Conservation (phyloP, 2,113 vertebrate species). For the Regulus satrapa region DNA sequence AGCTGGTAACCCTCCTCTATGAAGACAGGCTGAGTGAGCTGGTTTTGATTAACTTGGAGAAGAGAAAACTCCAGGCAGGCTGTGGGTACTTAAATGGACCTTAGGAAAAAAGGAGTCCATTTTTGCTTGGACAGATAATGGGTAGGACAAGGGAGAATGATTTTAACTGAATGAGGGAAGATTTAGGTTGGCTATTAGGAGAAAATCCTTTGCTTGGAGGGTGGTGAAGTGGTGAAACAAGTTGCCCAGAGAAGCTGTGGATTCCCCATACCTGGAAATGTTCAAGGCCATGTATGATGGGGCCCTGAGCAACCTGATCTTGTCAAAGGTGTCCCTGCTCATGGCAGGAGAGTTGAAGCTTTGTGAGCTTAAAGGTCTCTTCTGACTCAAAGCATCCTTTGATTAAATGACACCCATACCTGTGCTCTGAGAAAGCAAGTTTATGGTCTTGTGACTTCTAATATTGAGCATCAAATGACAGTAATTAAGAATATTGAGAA, state of each 20-base stretch:
- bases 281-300: background rate
- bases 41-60: background rate
- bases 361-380: background rate
- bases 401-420: background rate
- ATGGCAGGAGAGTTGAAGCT: background rate
- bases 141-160: background rate
- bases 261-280: background rate
- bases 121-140: background rate
- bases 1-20: background rate
- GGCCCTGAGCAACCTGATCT: background rate
- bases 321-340: rapidly evolving
- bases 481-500: background rate
- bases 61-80: background rate
- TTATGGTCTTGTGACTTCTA: background rate
- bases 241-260: background rate
- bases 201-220: background rate
- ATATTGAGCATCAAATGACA: background rate
- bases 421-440: background rate
- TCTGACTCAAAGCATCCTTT: background rate
- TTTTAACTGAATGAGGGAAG: background rate
- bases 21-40: background rate
- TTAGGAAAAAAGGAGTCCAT: too few species aligned
- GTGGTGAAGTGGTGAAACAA: background rate
- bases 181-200: background rate
- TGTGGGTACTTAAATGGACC: background rate